Percentiles rank a stretch among this genome's conserved stretches.
These are phyloP conservation scores for Sebastes goodei DNA, from an alignment of 2,797 vertebrate genomes.

Conservation along the genomic window DNA sequence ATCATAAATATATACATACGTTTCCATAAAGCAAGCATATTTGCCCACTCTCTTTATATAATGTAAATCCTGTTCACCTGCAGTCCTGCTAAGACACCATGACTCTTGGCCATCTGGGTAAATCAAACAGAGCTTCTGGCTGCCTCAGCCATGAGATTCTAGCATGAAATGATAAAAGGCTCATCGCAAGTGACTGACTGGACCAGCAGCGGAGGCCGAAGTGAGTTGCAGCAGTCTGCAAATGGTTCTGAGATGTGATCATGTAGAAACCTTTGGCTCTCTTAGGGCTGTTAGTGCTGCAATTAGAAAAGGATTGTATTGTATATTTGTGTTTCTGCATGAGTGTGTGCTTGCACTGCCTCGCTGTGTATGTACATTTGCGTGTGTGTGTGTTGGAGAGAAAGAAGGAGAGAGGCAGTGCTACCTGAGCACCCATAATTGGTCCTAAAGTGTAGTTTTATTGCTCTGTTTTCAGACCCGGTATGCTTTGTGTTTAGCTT, in stretches of 20 bases:
- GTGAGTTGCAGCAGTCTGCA: constrained; percentile 10
- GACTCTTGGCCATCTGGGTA: not conserved
- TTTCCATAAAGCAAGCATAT: no score
- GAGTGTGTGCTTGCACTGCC: not conserved
- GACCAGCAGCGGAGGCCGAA: constrained; percentile 13
- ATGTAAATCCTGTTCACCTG: not conserved
- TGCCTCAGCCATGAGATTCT: not conserved
- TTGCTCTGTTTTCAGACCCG: constrained; percentile 60
- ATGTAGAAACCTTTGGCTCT: constrained; percentile 36
- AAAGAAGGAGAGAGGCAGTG: constrained; percentile 22
- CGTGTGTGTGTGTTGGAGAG: constrained; percentile 18
- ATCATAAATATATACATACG: no score
- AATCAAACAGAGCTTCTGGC: not conserved
- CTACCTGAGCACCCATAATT: constrained; percentile 82
- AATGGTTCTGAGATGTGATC: constrained; percentile 49
- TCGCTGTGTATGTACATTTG: not conserved
- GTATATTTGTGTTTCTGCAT: constrained; percentile 51
- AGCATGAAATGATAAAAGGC: not conserved
- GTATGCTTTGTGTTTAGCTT: constrained; percentile 67
- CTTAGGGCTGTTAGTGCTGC: constrained; percentile 21
- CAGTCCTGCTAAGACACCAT: not conserved
- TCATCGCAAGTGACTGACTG: constrained; percentile 17
- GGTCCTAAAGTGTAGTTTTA: constrained; percentile 77
- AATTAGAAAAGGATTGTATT: constrained; percentile 23
- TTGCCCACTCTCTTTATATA: no score